Percentiles rank a stretch among this genome's conserved stretches.
Evolutionary conservation across 2,797 vertebrate genomes (phyloP).

Genomic region (Anas acuta): DNA sequence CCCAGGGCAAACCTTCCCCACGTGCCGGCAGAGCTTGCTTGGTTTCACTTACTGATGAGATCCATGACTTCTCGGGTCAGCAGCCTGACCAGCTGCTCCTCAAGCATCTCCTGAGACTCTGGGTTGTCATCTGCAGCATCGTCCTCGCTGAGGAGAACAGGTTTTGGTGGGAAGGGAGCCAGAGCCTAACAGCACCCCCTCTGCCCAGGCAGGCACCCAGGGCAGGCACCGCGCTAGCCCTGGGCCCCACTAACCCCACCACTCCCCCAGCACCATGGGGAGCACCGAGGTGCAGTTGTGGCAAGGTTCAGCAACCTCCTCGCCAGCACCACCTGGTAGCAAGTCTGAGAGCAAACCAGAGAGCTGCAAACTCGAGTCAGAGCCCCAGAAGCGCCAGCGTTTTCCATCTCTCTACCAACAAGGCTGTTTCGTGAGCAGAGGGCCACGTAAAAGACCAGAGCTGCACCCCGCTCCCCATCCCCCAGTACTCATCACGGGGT

Average conservation of each 20-base stretch:
- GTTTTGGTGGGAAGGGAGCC: neutral
- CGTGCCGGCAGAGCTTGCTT: neutral
- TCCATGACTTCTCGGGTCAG: constrained; percentile 95
- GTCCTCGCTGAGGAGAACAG: constrained; percentile 77
- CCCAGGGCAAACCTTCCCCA: neutral
- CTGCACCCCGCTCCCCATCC: neutral
- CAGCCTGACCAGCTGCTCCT: constrained; percentile 92
- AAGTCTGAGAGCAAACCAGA: neutral
- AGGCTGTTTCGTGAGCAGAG: neutral
- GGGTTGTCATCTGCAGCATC: constrained; percentile 87
- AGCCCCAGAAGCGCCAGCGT: neutral
- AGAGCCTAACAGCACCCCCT: neutral
- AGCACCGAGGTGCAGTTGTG: neutral
- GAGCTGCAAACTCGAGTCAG: neutral
- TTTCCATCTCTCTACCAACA: neutral
- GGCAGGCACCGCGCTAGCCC: neutral
- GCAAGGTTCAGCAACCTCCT: neutral
- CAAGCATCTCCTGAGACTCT: constrained; percentile 95
- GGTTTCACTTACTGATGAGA: constrained; percentile 87
- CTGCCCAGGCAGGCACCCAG: neutral
- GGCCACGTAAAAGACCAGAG: neutral
- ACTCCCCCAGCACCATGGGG: neutral
- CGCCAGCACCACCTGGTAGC: neutral
- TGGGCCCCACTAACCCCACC: neutral
- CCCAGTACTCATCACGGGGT: neutral